These are phyloP conservation scores for Blennius ocellaris DNA, from an alignment of 2,113 vertebrate species.

Conservation along the genomic window DNA sequence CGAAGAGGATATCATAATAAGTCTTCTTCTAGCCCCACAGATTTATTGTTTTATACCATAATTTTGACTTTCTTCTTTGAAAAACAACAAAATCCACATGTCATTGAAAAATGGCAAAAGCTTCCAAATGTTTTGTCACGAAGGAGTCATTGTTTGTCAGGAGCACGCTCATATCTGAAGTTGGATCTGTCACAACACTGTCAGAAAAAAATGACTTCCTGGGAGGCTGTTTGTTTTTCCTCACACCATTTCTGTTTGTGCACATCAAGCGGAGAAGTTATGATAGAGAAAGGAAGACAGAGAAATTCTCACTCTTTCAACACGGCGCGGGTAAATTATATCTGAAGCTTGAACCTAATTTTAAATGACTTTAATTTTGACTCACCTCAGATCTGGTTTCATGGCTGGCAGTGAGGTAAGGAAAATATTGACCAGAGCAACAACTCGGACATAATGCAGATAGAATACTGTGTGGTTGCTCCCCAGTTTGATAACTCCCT, in stretches of 20 bases:
- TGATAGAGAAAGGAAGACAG: constrained; percentile 24
- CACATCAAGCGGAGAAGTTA: constrained; percentile 12
- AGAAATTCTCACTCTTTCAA: constrained; percentile 6
- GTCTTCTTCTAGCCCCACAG: background rate
- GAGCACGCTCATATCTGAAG: too few species aligned
- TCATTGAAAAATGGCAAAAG: background rate
- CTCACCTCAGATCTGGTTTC: constrained; percentile 36
- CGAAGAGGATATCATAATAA: background rate
- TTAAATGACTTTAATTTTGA: constrained; percentile 21
- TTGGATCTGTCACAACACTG: background rate
- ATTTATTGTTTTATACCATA: background rate
- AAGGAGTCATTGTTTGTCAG: background rate
- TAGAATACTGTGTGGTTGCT: background rate
- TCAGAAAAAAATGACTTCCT: background rate
- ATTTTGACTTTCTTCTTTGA: background rate
- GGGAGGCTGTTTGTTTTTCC: background rate
- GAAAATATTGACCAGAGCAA: constrained; percentile 48
- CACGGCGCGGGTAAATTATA: constrained; percentile 22
- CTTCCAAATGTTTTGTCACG: background rate
- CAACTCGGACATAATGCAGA: constrained; percentile 5
- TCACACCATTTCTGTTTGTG: constrained; percentile 22
- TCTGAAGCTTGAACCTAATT: constrained; percentile 29
- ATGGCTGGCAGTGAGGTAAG: constrained; percentile 19
- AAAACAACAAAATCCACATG: background rate
- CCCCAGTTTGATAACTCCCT: background rate